Base-by-base conservation (phyloP, 92 coral and sea anemone genomes). In the Paragorgia papillata region DNA sequence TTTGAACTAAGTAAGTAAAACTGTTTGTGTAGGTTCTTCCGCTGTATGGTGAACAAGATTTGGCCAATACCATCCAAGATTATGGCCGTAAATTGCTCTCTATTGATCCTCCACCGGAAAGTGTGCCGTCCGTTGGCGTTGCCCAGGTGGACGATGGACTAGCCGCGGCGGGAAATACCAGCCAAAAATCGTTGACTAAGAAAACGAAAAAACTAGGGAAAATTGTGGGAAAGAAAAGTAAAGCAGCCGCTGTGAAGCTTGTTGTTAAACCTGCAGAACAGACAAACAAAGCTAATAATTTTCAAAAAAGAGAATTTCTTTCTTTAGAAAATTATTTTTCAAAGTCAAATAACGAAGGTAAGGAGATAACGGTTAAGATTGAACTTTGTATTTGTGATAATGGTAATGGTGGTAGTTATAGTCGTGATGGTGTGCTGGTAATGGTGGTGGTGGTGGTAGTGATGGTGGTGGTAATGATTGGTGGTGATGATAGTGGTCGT, bases 31-130 rank as follows among this genome's bases (percentile, higher is more conserved):
- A 93, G 97, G 88, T 84, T 4, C 75, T 93, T 9, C 89, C 86
- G 29, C 73, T 67, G 78, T 90, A 89, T 93, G 87, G 87, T 18
- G 97, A 93, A 54, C 84, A 81, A 29, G 86, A 83, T 32, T 75
- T 93, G 21, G 84, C 91, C 15, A 90, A 88, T 22, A 89, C 94
- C 27, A 86, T 94, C 58, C 81, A 85, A 34, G 98, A 94, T 69
- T 86, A 82, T 19, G 97, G 98, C 18, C 89, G 88, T 69, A 94
- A 89, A 80, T 87, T 91, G 87, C 63, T 94, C 27, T 74, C 83
- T 84, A 80, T 89, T 15, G 98, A 91, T 44, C 84, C 98, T 20
- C 93, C 97, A 1, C 91, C 96, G 9, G 97, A 93, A 46, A 86
- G 90, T 46, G 83, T 89, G 3, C 85, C 89, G 9, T 46, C n/a